Conservation (phyloP, 2,888 invertebrate genomes). For the Temnothorax ravouxi region DNA sequence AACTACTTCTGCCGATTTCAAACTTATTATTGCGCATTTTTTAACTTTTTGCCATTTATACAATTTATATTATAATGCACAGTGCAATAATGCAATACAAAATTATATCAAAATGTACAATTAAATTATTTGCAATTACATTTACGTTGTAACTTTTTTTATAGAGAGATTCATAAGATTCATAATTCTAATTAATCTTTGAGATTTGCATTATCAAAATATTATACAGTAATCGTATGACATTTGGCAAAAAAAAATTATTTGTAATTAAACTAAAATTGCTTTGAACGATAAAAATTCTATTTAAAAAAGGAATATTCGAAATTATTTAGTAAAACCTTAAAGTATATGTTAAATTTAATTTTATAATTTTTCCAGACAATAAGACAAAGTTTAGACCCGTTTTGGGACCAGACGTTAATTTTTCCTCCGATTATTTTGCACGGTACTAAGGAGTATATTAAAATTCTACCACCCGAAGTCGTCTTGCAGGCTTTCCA, state of each 20-base stretch:
- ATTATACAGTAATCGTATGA: background rate
- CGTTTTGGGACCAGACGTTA: conserved; percentile 89
- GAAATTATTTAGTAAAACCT: background rate
- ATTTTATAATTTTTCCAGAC: conserved; percentile 75
- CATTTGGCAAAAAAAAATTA: background rate
- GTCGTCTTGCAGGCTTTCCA: conserved; percentile 87
- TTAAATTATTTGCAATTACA: background rate
- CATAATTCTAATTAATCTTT: background rate
- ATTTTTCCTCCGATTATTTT: conserved; percentile 86
- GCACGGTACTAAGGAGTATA: conserved; percentile 84
- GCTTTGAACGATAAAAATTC: background rate
- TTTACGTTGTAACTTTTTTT: background rate
- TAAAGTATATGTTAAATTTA: background rate
- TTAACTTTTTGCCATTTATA: background rate
- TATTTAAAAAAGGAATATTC: background rate
- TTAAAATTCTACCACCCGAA: conserved; percentile 85
- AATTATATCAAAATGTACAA: background rate
- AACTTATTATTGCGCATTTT: background rate
- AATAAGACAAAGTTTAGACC: conserved; percentile 87
- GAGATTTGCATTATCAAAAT: background rate
- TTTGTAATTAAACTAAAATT: background rate
- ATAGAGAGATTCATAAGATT: no score
- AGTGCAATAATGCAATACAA: background rate
- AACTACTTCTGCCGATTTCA: background rate
- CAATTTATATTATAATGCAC: background rate